These are phyloP conservation scores for Zapus hudsonius DNA, from an alignment of 2,113 vertebrate genomes.

Conservation along the genomic window DNA sequence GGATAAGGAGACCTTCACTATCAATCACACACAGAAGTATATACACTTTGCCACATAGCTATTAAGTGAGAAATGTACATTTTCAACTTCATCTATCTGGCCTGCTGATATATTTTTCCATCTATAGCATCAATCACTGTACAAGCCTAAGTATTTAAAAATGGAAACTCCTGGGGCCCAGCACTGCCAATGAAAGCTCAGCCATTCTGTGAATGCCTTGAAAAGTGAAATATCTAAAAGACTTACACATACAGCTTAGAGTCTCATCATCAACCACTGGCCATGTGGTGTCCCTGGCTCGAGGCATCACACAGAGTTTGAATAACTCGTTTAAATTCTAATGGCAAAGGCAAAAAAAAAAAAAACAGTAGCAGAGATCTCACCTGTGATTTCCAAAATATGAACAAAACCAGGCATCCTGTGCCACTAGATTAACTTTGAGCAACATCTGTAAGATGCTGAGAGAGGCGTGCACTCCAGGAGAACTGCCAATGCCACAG, in stretches of 20 bases:
- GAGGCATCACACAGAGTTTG: constrained; percentile 44
- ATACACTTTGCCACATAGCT: constrained; percentile 56
- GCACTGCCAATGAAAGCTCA: constrained; percentile 62
- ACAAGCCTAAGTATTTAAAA: constrained; percentile 75
- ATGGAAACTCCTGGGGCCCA: constrained; percentile 62
- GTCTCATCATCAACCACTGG: constrained; percentile 48
- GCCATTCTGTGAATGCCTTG: constrained; percentile 60
- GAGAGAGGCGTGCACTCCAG: constrained; percentile 49
- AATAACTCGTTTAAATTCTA: constrained; percentile 55
- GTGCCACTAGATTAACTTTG: constrained; percentile 64
- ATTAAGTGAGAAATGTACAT: constrained; percentile 69
- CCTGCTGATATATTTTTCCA: constrained; percentile 70
- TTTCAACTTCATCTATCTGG: constrained; percentile 67
- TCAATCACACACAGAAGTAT: constrained; percentile 58
- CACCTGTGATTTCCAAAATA: constrained; percentile 58
- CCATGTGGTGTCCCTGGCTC: constrained; percentile 46
- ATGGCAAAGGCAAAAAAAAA: constrained; percentile 53
- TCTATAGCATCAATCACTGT: constrained; percentile 66
- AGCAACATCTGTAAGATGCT: constrained; percentile 42
- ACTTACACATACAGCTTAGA: constrained; percentile 57
- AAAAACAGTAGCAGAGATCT: constrained; percentile 40
- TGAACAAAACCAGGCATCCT: constrained; percentile 51
- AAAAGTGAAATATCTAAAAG: constrained; percentile 63
- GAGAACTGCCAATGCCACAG: constrained; percentile 59
- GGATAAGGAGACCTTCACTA: constrained; percentile 33